Evolutionary conservation across 2,113 vertebrate genomes (phyloP), one percentile per base, ranked within the genome.

Genomic region (Eonycteris spelaea): DNA sequence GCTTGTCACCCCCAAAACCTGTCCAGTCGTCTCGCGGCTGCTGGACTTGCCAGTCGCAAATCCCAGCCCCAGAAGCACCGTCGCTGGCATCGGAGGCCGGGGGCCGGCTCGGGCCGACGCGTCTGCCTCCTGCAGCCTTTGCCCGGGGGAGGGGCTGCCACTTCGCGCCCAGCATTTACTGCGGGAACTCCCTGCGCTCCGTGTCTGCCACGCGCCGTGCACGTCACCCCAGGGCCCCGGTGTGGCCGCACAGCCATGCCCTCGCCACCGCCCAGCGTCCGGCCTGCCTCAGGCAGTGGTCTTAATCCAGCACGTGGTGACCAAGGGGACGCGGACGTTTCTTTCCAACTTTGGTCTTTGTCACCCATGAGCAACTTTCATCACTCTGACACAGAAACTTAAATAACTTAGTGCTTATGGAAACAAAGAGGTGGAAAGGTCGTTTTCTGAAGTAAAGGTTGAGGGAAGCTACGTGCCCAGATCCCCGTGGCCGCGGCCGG

Each of bases 201-300:
- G 6, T 3, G 40, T 40, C 40, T 40, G 3, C 40, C 40, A 6
- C 3, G 40, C 40, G 6, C 40, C 2, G 6, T 0, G 45, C 33
- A 26, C 21, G 40, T 5, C 0, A 7, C 14, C 38, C 3, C 0
- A 2, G 0, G 28, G 45, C 30, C n/a, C n/a, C 15, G 40, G 16
- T 14, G 74, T 13, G 73, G 30, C 11, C 26, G 13, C 9, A 5
- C 18, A 1, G 80, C 40, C 30, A 22, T 0, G 33, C 8, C 63
- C 78, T 5, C 0, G 0, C 28, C 0, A 0, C 53, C 0, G 13
- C 53, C 63, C 0, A 0, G 13, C 4, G 0, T 3, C 61, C 13
- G 5, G 57, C 22, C 48, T 19, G 22, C 51, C 38, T 16, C 0
- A 0, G 24, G 21, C 3, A 1, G 26, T 0, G 10, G 43, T 45